A percentile compares a stretch with the other conserved stretches of the same genome.
These are phyloP conservation scores for Forbesichthys papilliferus DNA, from an alignment of 2,113 vertebrate genomes.

Conservation along the genomic window DNA sequence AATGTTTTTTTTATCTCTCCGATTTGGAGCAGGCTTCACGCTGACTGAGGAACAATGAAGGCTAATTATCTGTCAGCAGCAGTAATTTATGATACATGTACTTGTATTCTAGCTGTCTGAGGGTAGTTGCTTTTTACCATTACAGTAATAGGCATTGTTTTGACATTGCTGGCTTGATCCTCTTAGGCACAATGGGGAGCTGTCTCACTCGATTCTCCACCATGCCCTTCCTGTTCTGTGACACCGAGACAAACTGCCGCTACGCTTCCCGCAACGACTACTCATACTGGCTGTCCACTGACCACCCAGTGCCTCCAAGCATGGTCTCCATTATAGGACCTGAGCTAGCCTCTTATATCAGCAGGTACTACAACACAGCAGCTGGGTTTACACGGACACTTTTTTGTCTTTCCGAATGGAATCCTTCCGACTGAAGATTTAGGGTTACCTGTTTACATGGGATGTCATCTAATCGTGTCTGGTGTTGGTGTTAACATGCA, in stretches of 20 bases:
- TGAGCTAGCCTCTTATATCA: slow-evolving; percentile 80
- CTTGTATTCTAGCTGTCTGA: too few species aligned
- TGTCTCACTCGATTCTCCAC: slow-evolving; percentile 86
- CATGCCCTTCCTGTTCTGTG: slow-evolving; percentile 90
- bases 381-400: too few species aligned
- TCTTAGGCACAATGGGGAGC: slow-evolving; percentile 84
- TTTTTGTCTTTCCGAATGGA: too few species aligned
- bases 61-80: too few species aligned
- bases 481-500: neutral
- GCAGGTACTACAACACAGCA: slow-evolving; percentile 75
- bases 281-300: slow-evolving; percentile 90
- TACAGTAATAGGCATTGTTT: neutral
- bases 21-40: too few species aligned
- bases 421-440: too few species aligned
- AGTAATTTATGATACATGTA: too few species aligned
- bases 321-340: slow-evolving; percentile 81
- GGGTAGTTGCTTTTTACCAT: neutral
- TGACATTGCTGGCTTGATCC: neutral
- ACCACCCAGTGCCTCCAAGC: slow-evolving; percentile 73
- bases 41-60: too few species aligned
- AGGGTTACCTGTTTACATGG: too few species aligned
- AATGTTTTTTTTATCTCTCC: too few species aligned
- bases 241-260: slow-evolving; percentile 76
- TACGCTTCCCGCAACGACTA: slow-evolving; percentile 90
- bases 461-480: too few species aligned